Percentiles rank a stretch among this genome's conserved stretches.
Conservation (phyloP, 2,888 invertebrate genomes). For the Clusia tigrina region DNA sequence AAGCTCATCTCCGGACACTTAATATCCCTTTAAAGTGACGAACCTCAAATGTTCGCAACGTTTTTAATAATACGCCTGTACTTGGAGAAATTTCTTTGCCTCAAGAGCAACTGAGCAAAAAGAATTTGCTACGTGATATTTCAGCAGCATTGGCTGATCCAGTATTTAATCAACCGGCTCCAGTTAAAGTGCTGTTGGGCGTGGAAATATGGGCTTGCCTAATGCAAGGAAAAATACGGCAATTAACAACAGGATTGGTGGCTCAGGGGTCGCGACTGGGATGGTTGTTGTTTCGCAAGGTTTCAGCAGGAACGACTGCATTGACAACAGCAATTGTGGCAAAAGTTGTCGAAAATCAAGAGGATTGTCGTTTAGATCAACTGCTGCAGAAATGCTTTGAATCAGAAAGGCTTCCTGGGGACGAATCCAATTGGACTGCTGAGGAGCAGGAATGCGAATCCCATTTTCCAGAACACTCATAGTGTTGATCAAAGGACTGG, state of each 20-base stretch:
- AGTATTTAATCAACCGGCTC: not conserved
- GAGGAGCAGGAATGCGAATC: too few species aligned
- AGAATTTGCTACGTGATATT: not conserved
- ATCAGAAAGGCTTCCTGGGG: too few species aligned
- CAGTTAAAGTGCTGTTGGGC: not conserved
- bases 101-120: not conserved
- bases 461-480: too few species aligned
- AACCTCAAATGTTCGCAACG: not conserved
- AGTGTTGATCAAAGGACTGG: too few species aligned
- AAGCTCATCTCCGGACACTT: not conserved
- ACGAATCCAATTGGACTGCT: too few species aligned
- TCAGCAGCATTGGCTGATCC: not conserved
- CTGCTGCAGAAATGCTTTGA: not conserved
- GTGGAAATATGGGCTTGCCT: not conserved
- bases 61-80: not conserved
- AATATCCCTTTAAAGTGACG: not conserved
- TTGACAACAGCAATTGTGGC: not conserved
- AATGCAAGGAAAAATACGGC: constrained; percentile 2
- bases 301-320: not conserved
- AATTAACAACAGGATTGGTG: not conserved
- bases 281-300: not conserved
- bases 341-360: not conserved
- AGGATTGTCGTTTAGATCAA: not conserved
- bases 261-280: not conserved
- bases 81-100: not conserved